Base-by-base conservation (phyloP, 2,888 invertebrate genomes). In the Pomacea canaliculata region DNA sequence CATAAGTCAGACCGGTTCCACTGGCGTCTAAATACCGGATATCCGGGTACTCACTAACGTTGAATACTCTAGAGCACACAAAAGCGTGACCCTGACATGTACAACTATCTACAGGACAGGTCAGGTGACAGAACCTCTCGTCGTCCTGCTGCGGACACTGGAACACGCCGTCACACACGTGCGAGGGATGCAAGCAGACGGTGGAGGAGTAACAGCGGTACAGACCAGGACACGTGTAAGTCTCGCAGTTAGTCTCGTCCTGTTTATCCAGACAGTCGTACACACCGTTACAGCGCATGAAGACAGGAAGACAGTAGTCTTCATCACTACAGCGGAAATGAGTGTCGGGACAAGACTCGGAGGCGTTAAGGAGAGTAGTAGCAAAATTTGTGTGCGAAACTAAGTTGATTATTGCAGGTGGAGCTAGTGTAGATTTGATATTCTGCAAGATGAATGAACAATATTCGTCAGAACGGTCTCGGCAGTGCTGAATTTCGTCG, bases 131-230 rank as follows among this genome's bases (percentile, higher is more conserved):
- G 13, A 67, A 46, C 37, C 19, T 37, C n/a, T 73, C 73, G 48
- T 73, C 73, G 51, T 73, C 73, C 16, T 67, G 73, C 67, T 67
- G 73, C 19, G 73, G 73, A 37, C 73, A 73, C 66, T 73, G 73
- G n/a, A 67, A 59, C 12, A 67, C 48, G n/a, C 73, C 73, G 67
- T 73, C 73, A 59, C 73, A 73, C 37, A 73, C 37, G 73, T 73
- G 67, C 37, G 59, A 59, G 7, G 73, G 67, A 59, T 73, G 67
- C 67, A 73, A 67, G 16, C 73, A 73, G n/a, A 73, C 73, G 16
- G 8, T 59, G 59, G 73, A 68, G 12, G n/a, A 56, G n/a, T 51
- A 46, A 65, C 73, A 73, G 18, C 73, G 67, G 60, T 66, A 73
- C 56, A 67, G 67, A 23, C 67, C 73, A 4, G 66, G 56, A 16